phyloP scores from a whole-genome alignment of 2,113 vertebrate genomes.

The Rhegmatorhina hoffmannsi region DNA sequence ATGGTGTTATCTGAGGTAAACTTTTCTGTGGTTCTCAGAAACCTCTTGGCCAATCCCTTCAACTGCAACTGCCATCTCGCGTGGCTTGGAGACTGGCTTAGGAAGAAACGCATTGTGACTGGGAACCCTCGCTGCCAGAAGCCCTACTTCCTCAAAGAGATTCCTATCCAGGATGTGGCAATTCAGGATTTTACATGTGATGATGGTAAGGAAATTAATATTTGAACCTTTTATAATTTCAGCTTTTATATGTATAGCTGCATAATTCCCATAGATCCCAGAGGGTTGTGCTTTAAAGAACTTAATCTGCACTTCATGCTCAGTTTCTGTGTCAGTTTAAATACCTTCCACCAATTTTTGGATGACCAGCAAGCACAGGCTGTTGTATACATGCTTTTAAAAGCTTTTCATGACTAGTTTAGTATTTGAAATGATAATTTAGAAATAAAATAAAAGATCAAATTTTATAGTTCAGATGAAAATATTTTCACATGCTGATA shows the following conservation, averaged over 20 bases:
- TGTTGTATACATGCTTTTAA: background rate
- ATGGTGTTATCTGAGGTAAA: background rate
- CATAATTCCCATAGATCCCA: background rate
- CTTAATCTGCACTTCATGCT: background rate
- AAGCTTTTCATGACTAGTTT: background rate
- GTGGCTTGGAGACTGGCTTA: slow-evolving; percentile 96
- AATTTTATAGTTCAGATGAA: background rate
- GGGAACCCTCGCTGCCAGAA: slow-evolving; percentile 97
- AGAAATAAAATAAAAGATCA: background rate
- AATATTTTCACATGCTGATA: background rate
- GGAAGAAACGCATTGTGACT: slow-evolving; percentile 95
- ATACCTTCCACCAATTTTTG: background rate
- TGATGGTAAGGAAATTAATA: slow-evolving; percentile 80
- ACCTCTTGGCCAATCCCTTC: slow-evolving; percentile 98
- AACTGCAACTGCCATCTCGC: slow-evolving; percentile 97
- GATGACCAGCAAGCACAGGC: background rate
- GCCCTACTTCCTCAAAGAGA: slow-evolving; percentile 97
- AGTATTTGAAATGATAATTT: background rate
- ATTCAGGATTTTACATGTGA: slow-evolving; percentile 98
- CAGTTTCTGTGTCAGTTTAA: background rate
- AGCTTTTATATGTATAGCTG: background rate
- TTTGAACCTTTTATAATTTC: background rate
- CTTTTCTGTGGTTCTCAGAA: slow-evolving; percentile 73
- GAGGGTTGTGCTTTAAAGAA: background rate
- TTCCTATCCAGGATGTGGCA: slow-evolving; percentile 97